phyloP scores from a whole-genome alignment of 2,113 vertebrate species.

The Empidonax traillii region DNA sequence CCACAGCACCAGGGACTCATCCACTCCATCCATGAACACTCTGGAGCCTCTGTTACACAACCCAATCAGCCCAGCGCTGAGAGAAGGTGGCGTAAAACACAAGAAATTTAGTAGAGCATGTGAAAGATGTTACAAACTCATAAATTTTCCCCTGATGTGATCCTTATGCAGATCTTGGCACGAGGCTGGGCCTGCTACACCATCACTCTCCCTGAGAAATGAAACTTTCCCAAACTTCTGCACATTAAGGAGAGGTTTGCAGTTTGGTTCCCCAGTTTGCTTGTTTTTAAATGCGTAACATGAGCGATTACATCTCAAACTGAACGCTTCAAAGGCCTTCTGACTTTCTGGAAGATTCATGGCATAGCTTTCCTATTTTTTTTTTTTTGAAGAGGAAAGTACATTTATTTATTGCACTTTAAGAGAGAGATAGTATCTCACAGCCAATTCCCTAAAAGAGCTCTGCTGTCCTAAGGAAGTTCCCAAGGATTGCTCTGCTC shows the following conservation, averaged over 20 bases:
- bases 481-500: background rate
- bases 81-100: background rate
- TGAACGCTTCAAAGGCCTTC: background rate
- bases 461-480: constrained; percentile 42
- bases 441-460: constrained; percentile 20
- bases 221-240: background rate
- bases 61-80: rapidly evolving
- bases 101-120: background rate
- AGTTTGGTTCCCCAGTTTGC: background rate
- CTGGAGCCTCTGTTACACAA: background rate
- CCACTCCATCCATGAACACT: background rate
- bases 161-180: background rate
- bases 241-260: background rate
- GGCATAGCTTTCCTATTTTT: background rate
- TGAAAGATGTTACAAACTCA: background rate
- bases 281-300: background rate
- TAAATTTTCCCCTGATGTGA: background rate
- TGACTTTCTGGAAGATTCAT: constrained; percentile 42
- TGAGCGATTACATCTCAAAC: constrained; percentile 3
- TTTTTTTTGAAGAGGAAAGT: constrained; percentile 7
- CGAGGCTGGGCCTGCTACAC: background rate
- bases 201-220: background rate
- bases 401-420: constrained; percentile 38
- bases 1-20: background rate
- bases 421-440: background rate